A percentile compares a stretch with the other conserved stretches of the same genome.
Evolutionary conservation across 2,888 invertebrate genomes (phyloP).

Genomic region (Eupeodes latifasciatus): DNA sequence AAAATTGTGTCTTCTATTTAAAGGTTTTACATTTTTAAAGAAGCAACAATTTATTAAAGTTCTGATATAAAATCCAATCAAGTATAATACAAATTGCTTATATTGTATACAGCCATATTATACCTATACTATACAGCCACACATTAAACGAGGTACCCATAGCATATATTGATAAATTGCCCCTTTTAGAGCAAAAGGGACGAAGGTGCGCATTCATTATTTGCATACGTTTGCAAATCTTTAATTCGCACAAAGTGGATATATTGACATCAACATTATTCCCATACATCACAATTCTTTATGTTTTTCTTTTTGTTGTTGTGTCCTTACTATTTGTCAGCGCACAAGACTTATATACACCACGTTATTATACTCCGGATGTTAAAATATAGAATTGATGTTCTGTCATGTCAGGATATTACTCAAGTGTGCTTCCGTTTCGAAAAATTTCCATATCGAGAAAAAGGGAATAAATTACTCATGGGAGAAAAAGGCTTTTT

Average conservation of each 20-base stretch:
- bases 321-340: slow-evolving; percentile 29
- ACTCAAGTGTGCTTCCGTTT: slow-evolving; percentile 27
- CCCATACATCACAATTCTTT: slow-evolving; percentile 42
- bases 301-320: background rate
- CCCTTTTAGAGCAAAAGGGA: background rate
- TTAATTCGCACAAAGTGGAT: slow-evolving; percentile 47
- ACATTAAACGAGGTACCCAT: background rate
- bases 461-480: slow-evolving; percentile 30
- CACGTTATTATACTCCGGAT: slow-evolving; percentile 12
- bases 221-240: slow-evolving; percentile 49
- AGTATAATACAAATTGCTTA: background rate
- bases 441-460: slow-evolving; percentile 31
- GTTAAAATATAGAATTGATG: slow-evolving; percentile 54
- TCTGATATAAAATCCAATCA: background rate
- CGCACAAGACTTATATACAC: slow-evolving; percentile 12
- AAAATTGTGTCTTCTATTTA: too few species aligned
- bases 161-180: slow-evolving; percentile 55
- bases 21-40: too few species aligned
- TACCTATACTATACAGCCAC: background rate
- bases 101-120: too few species aligned
- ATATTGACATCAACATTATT: slow-evolving; percentile 47
- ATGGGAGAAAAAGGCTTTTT: slow-evolving; percentile 8
- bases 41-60: too few species aligned
- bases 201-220: slow-evolving; percentile 13
- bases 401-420: slow-evolving; percentile 47